phyloP scores from a whole-genome alignment of 2,113 vertebrate genomes.

The Cettia cetti region DNA sequence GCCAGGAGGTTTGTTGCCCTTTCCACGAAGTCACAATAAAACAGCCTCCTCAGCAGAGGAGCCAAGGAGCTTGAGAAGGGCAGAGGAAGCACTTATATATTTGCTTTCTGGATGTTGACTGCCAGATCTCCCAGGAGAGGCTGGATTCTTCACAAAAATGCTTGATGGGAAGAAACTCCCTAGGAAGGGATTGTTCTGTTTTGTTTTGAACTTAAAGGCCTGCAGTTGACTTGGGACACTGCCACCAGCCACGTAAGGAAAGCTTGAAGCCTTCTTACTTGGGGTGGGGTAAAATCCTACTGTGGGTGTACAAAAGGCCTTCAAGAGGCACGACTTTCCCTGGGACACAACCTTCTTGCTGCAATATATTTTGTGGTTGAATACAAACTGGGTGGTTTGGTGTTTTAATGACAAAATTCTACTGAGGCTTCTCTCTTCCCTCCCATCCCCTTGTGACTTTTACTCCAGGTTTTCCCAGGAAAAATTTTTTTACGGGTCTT shows the following conservation, averaged over 20 bases:
- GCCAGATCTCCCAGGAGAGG: constrained; percentile 34
- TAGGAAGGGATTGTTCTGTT: constrained; percentile 33
- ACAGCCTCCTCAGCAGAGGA: background rate
- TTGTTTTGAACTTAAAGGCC: constrained; percentile 26
- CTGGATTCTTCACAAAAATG: constrained; percentile 42
- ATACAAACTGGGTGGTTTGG: background rate
- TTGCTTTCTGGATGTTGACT: constrained; percentile 8
- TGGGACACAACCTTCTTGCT: background rate
- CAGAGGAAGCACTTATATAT: background rate
- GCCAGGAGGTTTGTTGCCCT: background rate
- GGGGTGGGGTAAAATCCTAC: background rate
- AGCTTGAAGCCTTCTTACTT: background rate
- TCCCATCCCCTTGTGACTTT: background rate
- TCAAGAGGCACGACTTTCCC: background rate
- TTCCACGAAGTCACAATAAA: background rate
- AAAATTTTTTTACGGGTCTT: background rate
- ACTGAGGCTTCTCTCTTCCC: background rate
- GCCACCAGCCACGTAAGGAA: constrained; percentile 1
- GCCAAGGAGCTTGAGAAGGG: background rate
- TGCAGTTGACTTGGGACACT: constrained; percentile 32
- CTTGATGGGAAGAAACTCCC: constrained; percentile 18
- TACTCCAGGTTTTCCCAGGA: background rate
- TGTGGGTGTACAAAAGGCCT: background rate
- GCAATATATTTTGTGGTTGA: background rate
- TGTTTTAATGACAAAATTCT: background rate